Evolutionary conservation across 2,888 invertebrate species (phyloP).

Genomic region (Tenthredo livida): DNA sequence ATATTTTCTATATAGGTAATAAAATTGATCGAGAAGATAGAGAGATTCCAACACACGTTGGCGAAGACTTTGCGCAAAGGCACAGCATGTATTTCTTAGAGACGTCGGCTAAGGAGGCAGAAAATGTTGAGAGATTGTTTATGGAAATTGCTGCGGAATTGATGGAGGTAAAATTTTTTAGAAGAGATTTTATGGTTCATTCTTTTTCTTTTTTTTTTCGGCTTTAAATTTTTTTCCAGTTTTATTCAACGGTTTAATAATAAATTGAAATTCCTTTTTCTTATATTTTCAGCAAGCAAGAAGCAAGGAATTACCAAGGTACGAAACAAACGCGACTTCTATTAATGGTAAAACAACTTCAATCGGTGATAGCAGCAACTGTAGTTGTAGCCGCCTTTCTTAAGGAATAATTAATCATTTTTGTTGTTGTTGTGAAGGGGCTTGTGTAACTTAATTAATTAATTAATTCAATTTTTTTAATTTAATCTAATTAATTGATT

Average conservation of each 20-base stretch:
- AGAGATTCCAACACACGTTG: conserved; percentile 96
- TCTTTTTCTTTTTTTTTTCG: too few species aligned
- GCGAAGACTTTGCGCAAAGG: conserved; percentile 96
- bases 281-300: conserved; percentile 86
- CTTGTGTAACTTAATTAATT: conserved; percentile 22
- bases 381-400: conserved; percentile 78
- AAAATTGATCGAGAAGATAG: conserved; percentile 98
- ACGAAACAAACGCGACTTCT: conserved; percentile 85
- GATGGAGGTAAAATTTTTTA: conserved; percentile 84
- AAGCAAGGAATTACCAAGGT: conserved; percentile 89
- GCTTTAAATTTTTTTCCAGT: too few species aligned
- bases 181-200: too few species aligned
- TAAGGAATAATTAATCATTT: conserved; percentile 64
- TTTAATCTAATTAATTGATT: neutral
- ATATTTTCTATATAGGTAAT: conserved; percentile 85
- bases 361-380: conserved; percentile 84
- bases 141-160: conserved; percentile 97
- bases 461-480: neutral
- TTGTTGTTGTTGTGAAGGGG: neutral
- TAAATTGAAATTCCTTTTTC: conserved; percentile 40
- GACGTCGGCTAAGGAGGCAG: conserved; percentile 98
- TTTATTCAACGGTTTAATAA: conserved; percentile 35
- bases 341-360: conserved; percentile 87
- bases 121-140: conserved; percentile 97
- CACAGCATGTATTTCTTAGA: conserved; percentile 99